phyloP scores from a whole-genome alignment of 92 coral and sea anemone species.

The Palythoa caribaeorum region DNA sequence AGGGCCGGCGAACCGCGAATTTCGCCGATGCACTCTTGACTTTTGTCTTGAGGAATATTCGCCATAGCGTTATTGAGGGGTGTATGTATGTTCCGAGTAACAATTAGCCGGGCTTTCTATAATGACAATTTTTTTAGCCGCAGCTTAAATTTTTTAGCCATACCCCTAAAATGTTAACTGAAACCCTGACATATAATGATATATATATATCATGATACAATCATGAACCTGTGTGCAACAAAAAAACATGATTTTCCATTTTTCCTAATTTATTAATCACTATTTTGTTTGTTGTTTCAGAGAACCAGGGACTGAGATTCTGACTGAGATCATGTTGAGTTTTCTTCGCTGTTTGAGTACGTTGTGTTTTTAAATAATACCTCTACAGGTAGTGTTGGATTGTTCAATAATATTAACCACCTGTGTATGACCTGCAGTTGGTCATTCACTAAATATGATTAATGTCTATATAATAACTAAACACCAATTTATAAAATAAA shows the following conservation, averaged over 20 bases:
- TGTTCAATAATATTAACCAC: slow-evolving; percentile 28
- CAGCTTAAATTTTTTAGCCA: too few species aligned
- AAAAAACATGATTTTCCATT: slow-evolving; percentile 24
- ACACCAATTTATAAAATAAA: slow-evolving; percentile 3
- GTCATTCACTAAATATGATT: slow-evolving; percentile 6
- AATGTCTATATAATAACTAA: background rate
- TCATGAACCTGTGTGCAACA: slow-evolving; percentile 33
- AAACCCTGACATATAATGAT: too few species aligned
- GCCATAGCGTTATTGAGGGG: too few species aligned
- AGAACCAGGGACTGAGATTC: slow-evolving; percentile 38
- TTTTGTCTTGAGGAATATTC: background rate
- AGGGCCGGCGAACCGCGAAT: background rate
- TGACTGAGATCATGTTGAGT: slow-evolving; percentile 53
- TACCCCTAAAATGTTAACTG: too few species aligned
- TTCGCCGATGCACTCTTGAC: too few species aligned
- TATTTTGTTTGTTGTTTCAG: slow-evolving; percentile 41
- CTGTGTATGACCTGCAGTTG: slow-evolving; percentile 5
- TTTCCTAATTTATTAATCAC: slow-evolving; percentile 13
- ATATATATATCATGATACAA: background rate
- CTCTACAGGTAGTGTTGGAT: slow-evolving; percentile 46
- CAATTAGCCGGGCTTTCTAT: too few species aligned
- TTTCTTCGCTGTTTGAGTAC: slow-evolving; percentile 24
- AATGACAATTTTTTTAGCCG: too few species aligned
- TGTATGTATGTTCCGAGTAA: too few species aligned
- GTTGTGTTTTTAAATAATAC: slow-evolving; percentile 34